Base-by-base conservation (phyloP, 2,113 vertebrate genomes). In the Oriolus oriolus region DNA sequence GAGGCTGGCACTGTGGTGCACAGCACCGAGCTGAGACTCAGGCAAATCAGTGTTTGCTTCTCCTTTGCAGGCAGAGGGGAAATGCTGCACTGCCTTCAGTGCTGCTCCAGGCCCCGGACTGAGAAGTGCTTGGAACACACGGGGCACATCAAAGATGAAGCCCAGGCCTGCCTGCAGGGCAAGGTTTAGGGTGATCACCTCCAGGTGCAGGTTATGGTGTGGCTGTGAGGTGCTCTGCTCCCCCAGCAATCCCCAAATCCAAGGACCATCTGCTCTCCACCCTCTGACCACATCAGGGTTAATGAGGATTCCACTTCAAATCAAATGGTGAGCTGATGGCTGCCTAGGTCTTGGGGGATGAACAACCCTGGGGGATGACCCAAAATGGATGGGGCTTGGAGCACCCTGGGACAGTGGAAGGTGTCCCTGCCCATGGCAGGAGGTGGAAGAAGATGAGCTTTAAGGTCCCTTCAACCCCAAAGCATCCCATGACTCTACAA, bases 101-200 rank as follows among this genome's bases (percentile, higher is more conserved):
- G 33, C 44, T 31, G 42, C 6, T 21, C 30, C 1, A 12, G 57
- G 75, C 60, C 4, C 3, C 28, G 1, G 9, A 7, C 1, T 21
- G 50, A 60, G 53, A 15, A 64, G 83, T 5, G 31, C 44, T 10
- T 13, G 41, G 42, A 56, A 61, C 69, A 61, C 71, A 35, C 0
- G 3, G 57, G 80, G 33, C 26, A 69, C 11, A 1, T 6, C 39
- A 22, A 78, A 52, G 56, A 27, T 4, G 47, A 22, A 75, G 49
- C 24, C 35, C 11, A 49, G 69, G 23, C 30, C 52, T 35, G 42
- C 33, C 73, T 87, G 50, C 59, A 60, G 11, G n/a, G 59, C 59
- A 10, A 50, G 84, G 45, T 44, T 59, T n/a, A 52, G 28, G 39
- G 31, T 89, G 77, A 52, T 73, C n/a, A 94, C 74, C 61, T 84